phyloP scores from a whole-genome alignment of 2,888 invertebrate species.

The Agrotis ipsilon region DNA sequence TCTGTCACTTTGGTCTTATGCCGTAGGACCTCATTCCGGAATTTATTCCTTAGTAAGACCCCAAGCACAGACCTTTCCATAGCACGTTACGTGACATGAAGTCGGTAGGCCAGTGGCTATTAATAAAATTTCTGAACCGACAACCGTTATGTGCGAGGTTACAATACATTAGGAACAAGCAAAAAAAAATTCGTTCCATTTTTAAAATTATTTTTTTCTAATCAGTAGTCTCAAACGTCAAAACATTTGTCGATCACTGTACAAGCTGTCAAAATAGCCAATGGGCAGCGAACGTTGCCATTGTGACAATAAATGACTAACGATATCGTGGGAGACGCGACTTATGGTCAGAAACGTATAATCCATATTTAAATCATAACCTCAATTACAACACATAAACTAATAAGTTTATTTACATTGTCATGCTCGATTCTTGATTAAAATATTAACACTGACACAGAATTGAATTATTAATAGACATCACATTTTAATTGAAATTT shows the following conservation, averaged over 20 bases:
- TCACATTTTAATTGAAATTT: conserved; percentile 25
- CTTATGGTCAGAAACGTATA: conserved; percentile 47
- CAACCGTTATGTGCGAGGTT: not conserved
- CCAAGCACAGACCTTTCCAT: too few species aligned
- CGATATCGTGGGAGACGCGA: conserved; percentile 39
- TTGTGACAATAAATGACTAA: conserved; percentile 30
- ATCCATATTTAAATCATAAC: conserved; percentile 53
- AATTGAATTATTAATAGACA: conserved; percentile 14
- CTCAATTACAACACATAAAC: conserved; percentile 47
- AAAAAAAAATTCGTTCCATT: not conserved
- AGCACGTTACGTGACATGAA: too few species aligned
- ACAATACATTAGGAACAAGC: not conserved
- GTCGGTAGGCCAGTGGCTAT: too few species aligned
- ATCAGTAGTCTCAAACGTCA: too few species aligned
- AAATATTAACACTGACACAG: conserved; percentile 36
- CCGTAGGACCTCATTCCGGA: too few species aligned
- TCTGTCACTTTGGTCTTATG: too few species aligned
- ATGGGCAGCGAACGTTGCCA: not conserved
- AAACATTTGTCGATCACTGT: conserved; percentile 9
- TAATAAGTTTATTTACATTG: conserved; percentile 48
- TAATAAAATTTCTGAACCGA: not conserved
- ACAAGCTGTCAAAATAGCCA: conserved; percentile 19
- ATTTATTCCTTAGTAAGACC: too few species aligned
- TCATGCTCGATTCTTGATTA: conserved; percentile 27
- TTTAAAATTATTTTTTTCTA: too few species aligned